Percentiles rank a stretch among this genome's conserved stretches.
phyloP scores from a whole-genome alignment of 2,797 vertebrate species.

The Scarus forsteni region DNA sequence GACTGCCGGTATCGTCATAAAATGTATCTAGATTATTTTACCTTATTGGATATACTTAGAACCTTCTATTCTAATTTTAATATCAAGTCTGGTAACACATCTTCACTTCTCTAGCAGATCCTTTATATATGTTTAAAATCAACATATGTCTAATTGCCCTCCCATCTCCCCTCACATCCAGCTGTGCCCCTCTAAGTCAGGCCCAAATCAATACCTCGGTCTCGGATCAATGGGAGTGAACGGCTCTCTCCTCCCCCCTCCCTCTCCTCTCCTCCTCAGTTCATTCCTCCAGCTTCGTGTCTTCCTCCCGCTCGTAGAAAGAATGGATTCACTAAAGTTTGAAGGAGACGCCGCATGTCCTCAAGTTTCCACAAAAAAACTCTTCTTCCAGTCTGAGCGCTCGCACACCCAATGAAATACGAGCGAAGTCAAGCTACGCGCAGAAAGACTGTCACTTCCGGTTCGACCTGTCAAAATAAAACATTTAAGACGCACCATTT shows the following conservation, averaged over 20 bases:
- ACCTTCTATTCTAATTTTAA: not conserved
- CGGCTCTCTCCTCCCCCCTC: conserved; percentile 33
- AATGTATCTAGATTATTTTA: not conserved
- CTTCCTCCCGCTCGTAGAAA: conserved; percentile 19
- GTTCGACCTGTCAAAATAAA: conserved; percentile 61
- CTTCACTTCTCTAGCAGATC: not conserved
- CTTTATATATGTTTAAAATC: not conserved
- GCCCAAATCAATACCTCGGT: conserved; percentile 71
- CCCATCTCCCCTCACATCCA: not conserved
- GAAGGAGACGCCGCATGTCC: conserved; percentile 67
- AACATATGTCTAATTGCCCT: not conserved
- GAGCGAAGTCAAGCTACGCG: not conserved
- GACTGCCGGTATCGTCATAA: conserved; percentile 5
- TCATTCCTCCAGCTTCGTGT: conserved; percentile 37
- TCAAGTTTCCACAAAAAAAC: conserved; percentile 43
- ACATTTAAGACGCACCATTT: not conserved
- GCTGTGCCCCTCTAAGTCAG: conserved; percentile 35
- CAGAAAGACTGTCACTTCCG: not conserved
- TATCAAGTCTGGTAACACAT: not conserved
- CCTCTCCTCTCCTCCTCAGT: conserved; percentile 40
- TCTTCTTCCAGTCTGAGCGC: conserved; percentile 39
- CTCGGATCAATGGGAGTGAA: conserved; percentile 62
- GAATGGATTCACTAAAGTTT: conserved; percentile 33
- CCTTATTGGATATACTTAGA: not conserved
- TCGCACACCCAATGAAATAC: conserved; percentile 37